Conservation (phyloP, 2,888 invertebrate genomes). For the Stenurella melanura region DNA sequence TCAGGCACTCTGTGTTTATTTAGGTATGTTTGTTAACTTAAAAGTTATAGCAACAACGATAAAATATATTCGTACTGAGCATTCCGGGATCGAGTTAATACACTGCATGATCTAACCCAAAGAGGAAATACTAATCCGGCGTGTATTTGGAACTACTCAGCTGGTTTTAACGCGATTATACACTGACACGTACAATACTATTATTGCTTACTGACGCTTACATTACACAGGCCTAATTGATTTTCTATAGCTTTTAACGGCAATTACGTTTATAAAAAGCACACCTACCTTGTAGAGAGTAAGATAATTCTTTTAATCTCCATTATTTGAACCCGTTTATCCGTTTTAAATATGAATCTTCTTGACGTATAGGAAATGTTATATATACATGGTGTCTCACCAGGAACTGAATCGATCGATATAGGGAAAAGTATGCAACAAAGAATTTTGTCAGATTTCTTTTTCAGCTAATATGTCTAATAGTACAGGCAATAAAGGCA, state of each 20-base stretch:
- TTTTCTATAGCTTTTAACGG: background rate
- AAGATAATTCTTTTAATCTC: background rate
- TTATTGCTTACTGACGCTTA: background rate
- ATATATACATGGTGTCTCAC: too few relatives aligned
- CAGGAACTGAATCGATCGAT: too few relatives aligned
- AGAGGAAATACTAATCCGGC: background rate
- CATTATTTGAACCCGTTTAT: background rate
- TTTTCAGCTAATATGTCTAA: too few relatives aligned
- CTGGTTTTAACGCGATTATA: conserved; percentile 7
- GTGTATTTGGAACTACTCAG: background rate
- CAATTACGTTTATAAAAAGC: background rate
- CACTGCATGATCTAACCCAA: background rate
- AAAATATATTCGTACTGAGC: conserved; percentile 1
- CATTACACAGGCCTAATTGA: background rate
- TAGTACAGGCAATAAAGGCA: too few relatives aligned
- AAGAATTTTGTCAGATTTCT: too few relatives aligned
- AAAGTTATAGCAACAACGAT: conserved; percentile 2
- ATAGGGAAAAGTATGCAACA: too few relatives aligned
- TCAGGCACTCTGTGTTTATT: background rate
- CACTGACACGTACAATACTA: conserved; percentile 3
- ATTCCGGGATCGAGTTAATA: background rate
- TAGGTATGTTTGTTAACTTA: background rate
- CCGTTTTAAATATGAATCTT: background rate
- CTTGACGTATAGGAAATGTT: too few relatives aligned
- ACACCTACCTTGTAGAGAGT: background rate